phyloP scores from a whole-genome alignment of 2,888 invertebrate species.

The Sisyra nigra region DNA sequence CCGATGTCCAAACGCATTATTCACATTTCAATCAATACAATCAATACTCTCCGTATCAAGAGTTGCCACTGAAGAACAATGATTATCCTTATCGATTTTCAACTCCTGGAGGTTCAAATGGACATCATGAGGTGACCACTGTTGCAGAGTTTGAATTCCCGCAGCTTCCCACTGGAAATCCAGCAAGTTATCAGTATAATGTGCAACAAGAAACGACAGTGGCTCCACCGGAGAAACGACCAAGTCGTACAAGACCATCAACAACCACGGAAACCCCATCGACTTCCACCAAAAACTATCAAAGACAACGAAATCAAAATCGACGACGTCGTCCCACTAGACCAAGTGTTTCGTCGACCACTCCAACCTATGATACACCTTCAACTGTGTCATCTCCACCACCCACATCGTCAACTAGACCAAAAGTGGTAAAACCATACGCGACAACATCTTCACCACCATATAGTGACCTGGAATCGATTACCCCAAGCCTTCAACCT shows the following conservation, averaged over 20 bases:
- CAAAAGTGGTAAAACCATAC: slow-evolving; percentile 17
- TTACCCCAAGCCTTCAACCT: slow-evolving; percentile 31
- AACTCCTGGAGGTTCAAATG: not conserved
- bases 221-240: slow-evolving; percentile 10
- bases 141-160: slow-evolving; percentile 4
- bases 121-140: slow-evolving; percentile 5
- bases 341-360: not conserved
- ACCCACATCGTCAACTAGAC: not conserved
- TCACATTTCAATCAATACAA: slow-evolving; percentile 10
- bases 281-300: slow-evolving; percentile 1
- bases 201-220: not conserved
- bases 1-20: slow-evolving; percentile 20
- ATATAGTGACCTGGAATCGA: slow-evolving; percentile 26
- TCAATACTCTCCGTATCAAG: not conserved
- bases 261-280: slow-evolving; percentile 12
- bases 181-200: not conserved
- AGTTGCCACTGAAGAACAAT: too few relatives aligned
- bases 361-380: not conserved
- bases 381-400: too few relatives aligned
- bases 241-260: slow-evolving; percentile 14
- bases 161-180: not conserved
- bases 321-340: slow-evolving; percentile 4
- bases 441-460: slow-evolving; percentile 25
- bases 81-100: too few relatives aligned
- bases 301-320: slow-evolving; percentile 2